These are phyloP conservation scores for Montipora efflorescens DNA, from an alignment of 64 coral and sea anemone species.

Conservation along the genomic window DNA sequence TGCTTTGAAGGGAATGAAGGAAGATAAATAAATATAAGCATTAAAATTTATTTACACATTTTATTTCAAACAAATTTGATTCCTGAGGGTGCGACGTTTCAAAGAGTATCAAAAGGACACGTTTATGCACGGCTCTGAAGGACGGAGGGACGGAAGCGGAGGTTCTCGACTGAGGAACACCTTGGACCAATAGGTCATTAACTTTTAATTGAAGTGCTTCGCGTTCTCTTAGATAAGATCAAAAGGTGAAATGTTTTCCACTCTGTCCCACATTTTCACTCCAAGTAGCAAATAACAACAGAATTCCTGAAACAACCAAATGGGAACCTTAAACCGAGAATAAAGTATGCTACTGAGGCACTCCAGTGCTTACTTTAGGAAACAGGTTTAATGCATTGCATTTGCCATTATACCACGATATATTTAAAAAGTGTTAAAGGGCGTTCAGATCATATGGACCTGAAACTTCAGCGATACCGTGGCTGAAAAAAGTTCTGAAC, in stretches of 20 bases:
- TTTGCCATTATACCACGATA: not conserved
- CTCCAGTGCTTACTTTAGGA: not conserved
- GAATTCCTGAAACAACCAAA: not conserved
- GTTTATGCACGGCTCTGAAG: too few relatives aligned
- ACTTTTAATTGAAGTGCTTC: not conserved
- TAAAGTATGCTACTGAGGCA: not conserved
- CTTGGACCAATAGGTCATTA: not conserved
- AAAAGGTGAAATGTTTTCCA: constrained; percentile 14
- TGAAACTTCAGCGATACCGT: not conserved
- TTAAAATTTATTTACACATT: too few relatives aligned
- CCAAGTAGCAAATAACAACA: not conserved
- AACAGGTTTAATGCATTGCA: not conserved
- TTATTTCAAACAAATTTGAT: too few relatives aligned
- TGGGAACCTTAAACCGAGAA: not conserved
- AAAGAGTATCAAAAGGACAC: not conserved
- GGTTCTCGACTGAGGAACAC: not conserved
- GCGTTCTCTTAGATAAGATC: not conserved
- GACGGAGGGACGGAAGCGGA: not conserved
- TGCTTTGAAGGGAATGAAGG: constrained; percentile 53
- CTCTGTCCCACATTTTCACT: not conserved
- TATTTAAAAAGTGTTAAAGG: not conserved
- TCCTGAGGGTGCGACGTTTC: not conserved
- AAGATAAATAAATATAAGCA: not conserved
- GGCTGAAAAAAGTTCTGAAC: too few relatives aligned
- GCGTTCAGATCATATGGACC: not conserved